Evolutionary conservation across 2,113 vertebrate species (phyloP), one percentile per base, ranked within the genome.

Genomic region (Rhea americana): DNA sequence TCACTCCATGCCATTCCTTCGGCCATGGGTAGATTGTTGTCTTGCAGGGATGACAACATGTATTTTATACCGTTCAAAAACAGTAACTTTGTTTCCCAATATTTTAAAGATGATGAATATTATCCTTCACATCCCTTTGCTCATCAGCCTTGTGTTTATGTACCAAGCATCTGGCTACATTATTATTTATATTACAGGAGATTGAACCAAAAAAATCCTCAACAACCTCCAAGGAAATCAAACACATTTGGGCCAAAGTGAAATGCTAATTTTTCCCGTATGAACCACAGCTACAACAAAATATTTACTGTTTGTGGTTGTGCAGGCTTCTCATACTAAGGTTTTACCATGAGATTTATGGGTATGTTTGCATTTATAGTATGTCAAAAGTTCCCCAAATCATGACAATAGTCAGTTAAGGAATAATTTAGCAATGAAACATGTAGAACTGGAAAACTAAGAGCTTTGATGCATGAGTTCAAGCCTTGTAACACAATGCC

Each of bases 61-160:
- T 24, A 50, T 87, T 82, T 93, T 56, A 48, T 45, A 8, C 51
- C 32, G 19, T 86, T 93, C 89, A 51, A 80, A 82, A 79, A 1
- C 89, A 82, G 93, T 72, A 89, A 32, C 45, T 45, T 76, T 26
- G 22, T 70, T 94, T 91, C 89, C 61, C 53, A 59, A 80, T 50
- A 41, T 82, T 92, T 92, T 93, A 85, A 91, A 94, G 86, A 93
- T 96, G 82, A 96, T 92, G 87, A 95, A 94, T 82, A 80, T 93
- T 85, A 92, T 62, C 91, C 37, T 92, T 94, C 89, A 58, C 58
- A 55, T 92, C 91, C 91, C 58, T 96, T 89, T 91, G 87, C 96
- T 94, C 92, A 96, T 94, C 95, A 96, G 87, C 92, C 89, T 70
- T 95, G 95, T 94, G 94, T 96, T 96, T 94, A 89, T 79, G 59